Percentiles rank a stretch among this genome's conserved stretches.
These are phyloP conservation scores for Thelaira solivaga DNA, from an alignment of 2,888 invertebrate species.

Conservation along the genomic window DNA sequence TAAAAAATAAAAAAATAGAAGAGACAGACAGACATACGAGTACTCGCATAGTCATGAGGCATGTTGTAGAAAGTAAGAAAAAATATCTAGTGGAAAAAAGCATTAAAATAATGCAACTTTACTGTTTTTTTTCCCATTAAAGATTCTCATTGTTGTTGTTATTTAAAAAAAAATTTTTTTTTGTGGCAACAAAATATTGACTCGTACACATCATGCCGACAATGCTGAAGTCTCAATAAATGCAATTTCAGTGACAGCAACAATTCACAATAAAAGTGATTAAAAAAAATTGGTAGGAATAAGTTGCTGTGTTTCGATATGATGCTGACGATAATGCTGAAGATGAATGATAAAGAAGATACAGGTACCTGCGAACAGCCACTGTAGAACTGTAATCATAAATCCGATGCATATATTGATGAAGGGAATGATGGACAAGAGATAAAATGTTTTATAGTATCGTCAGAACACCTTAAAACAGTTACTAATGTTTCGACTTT, in stretches of 20 bases:
- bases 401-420: no score
- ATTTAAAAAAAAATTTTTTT: not conserved
- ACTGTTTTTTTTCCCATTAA: slow-evolving; percentile 28
- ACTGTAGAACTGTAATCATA: no score
- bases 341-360: not conserved
- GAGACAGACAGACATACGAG: not conserved
- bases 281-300: slow-evolving; percentile 29
- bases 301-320: slow-evolving; percentile 31
- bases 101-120: slow-evolving; percentile 57
- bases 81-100: slow-evolving; percentile 42
- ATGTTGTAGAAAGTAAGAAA: slow-evolving; percentile 2
- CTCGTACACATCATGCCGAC: slow-evolving; percentile 24
- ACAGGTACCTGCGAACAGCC: no score
- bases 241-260: slow-evolving; percentile 10
- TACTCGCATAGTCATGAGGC: not conserved
- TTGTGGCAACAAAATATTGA: slow-evolving; percentile 51
- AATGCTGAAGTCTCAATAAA: not conserved
- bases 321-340: no score
- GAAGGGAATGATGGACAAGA: no score
- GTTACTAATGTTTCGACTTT: no score
- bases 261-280: slow-evolving; percentile 22
- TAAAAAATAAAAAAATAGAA: not conserved
- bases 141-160: not conserved
- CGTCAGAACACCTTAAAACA: no score
- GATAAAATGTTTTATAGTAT: no score